Evolutionary conservation across 2,797 vertebrate species (phyloP).

Genomic region (Heteromormyrus szaboi): DNA sequence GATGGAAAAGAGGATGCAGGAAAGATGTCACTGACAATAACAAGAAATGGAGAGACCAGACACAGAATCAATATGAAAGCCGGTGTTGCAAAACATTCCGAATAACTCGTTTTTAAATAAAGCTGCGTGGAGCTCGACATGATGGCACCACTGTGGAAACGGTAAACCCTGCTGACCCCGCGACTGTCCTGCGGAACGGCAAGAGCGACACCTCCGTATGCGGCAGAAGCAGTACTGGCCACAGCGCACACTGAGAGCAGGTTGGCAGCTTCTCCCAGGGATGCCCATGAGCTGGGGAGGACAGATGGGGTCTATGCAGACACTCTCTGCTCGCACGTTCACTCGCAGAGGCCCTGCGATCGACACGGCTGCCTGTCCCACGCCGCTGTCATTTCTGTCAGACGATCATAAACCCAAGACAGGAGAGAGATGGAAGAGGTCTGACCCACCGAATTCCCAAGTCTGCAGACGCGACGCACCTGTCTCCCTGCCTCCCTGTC

Average conservation of each 20-base stretch:
- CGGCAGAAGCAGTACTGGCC: neutral
- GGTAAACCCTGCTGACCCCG: neutral
- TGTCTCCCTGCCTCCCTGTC: neutral
- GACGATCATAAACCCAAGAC: neutral
- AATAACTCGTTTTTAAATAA: neutral
- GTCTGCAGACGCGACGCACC: neutral
- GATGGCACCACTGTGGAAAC: neutral
- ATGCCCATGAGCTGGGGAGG: neutral
- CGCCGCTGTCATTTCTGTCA: neutral
- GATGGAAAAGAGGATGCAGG: neutral
- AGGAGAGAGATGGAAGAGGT: neutral
- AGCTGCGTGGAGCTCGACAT: neutral
- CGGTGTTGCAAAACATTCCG: neutral
- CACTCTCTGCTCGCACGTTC: neutral
- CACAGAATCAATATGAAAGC: slow-evolving; percentile 1
- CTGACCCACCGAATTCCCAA: neutral
- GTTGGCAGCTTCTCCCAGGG: neutral
- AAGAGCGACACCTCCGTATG: neutral
- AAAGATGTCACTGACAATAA: neutral
- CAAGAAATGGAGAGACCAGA: neutral
- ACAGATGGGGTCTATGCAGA: neutral
- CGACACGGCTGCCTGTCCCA: neutral
- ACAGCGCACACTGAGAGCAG: neutral
- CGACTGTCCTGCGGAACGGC: neutral
- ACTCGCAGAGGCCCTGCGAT: neutral